phyloP scores from a whole-genome alignment of 1,140 invertebrate genomes.

The Muscidifurax raptorellus region DNA sequence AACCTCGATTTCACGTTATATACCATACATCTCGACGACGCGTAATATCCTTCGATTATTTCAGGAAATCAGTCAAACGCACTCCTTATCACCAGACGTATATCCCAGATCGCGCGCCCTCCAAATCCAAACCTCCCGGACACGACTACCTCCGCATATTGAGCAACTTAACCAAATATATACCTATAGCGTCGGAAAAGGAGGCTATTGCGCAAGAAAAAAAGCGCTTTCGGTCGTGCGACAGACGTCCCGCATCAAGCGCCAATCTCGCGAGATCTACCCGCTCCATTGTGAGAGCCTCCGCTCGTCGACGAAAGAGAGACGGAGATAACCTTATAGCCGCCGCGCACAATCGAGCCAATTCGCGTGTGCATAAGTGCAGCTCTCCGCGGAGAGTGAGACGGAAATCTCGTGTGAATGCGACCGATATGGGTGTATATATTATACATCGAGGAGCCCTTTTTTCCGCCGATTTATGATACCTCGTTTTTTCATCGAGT shows the following conservation, averaged over 20 bases:
- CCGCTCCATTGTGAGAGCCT: not conserved
- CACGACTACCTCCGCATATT: not conserved
- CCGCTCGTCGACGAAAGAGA: slow-evolving; percentile 28
- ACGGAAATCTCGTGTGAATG: slow-evolving; percentile 34
- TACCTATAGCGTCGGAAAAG: too few species aligned
- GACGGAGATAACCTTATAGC: not conserved
- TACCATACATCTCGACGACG: too few species aligned
- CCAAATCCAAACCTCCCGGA: not conserved
- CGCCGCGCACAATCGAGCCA: not conserved
- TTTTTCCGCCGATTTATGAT: not conserved
- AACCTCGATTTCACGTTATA: too few species aligned
- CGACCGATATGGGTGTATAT: not conserved
- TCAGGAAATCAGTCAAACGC: too few species aligned
- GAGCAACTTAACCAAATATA: too few species aligned
- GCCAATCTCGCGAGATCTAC: too few species aligned
- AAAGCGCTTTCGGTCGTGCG: too few species aligned
- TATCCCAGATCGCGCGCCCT: slow-evolving; percentile 8
- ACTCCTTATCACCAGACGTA: too few species aligned
- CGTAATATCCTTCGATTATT: too few species aligned
- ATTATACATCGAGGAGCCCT: not conserved
- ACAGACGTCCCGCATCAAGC: too few species aligned
- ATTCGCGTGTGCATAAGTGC: not conserved
- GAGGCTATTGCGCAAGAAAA: slow-evolving; percentile 3
- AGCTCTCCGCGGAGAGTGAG: too few species aligned
- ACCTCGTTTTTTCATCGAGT: too few species aligned